Base-by-base conservation (phyloP, 2,797 vertebrate species). In the Meriones psammophilus region DNA sequence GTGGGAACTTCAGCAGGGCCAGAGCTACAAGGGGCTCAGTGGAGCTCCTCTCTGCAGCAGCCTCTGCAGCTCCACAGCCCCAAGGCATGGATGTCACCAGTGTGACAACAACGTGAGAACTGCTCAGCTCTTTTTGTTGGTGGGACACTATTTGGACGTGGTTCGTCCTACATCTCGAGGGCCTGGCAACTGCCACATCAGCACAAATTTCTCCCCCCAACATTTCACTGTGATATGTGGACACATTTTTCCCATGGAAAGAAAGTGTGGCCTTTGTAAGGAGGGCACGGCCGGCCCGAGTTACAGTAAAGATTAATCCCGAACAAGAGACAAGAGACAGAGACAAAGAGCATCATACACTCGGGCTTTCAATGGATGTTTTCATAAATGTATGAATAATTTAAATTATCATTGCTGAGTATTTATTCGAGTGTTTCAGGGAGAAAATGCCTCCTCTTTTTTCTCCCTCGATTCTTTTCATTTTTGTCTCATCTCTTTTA, bases 311-410 rank as follows among this genome's bases (percentile, higher is more conserved):
- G 99, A 99, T 99, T 99, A 99, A 99, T 99, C 99, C 98, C 98
- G 93, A 99, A 99, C 99, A 99, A 98, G 98, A 99, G 99, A 99
- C 99, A 99, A 99, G 99, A 98, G 98, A 97, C 98, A 97, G 98
- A 98, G 98, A 99, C 99, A 99, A 99, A 99, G 99, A 98, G 98
- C 98, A 99, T 99, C 99, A 99, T 99, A 99, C 99, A 99, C 98
- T 98, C 97, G 96, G 95, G 97, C 96, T 98, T 98, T 99, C 99
- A 99, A 99, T 99, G 99, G 99, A 98, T 98, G 98, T 99, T 99
- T 99, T 99, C 98, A 99, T 99, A 98, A 99, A 98, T 99, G 98
- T 98, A 99, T 99, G 99, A 99, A 99, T 99, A 99, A 99, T 99
- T 99, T 98, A 99, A 99, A 99, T 98, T 98, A 99, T 99, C 99